A percentile compares a stretch with the other conserved stretches of the same genome.
Conservation (phyloP, 2,113 vertebrate species). For the Macrotus californicus region DNA sequence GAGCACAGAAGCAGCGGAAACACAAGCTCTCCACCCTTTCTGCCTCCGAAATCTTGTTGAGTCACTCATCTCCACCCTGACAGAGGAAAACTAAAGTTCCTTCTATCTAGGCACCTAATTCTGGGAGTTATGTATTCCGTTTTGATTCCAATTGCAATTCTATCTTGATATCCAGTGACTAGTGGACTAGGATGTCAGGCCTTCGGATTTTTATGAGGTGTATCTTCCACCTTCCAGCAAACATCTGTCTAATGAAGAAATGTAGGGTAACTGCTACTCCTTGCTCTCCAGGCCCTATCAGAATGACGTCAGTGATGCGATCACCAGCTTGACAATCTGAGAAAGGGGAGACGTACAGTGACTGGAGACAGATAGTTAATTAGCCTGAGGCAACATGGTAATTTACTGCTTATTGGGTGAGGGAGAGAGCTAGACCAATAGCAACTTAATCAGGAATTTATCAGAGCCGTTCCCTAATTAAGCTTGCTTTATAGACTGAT, state of each 20-base stretch:
- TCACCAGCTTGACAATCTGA: background rate
- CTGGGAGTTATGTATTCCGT: background rate
- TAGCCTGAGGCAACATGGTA: background rate
- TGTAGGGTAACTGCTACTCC: background rate
- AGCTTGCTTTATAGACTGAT: background rate
- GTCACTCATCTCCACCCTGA: background rate
- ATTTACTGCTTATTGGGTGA: background rate
- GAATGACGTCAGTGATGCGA: background rate
- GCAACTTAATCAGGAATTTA: background rate
- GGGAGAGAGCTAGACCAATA: background rate
- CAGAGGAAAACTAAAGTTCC: background rate
- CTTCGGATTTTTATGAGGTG: background rate
- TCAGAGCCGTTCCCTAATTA: background rate
- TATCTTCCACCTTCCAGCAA: background rate
- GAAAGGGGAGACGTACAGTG: background rate
- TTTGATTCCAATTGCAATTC: background rate
- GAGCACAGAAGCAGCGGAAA: background rate
- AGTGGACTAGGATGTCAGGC: background rate
- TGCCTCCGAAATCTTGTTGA: background rate
- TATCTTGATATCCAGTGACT: background rate
- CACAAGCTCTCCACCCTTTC: background rate
- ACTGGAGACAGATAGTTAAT: background rate
- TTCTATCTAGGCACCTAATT: background rate
- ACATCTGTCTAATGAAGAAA: background rate
- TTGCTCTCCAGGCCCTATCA: background rate